A percentile compares a stretch with the other conserved stretches of the same genome.
Evolutionary conservation across 2,113 vertebrate species (phyloP).

Genomic region (Empidonax traillii): DNA sequence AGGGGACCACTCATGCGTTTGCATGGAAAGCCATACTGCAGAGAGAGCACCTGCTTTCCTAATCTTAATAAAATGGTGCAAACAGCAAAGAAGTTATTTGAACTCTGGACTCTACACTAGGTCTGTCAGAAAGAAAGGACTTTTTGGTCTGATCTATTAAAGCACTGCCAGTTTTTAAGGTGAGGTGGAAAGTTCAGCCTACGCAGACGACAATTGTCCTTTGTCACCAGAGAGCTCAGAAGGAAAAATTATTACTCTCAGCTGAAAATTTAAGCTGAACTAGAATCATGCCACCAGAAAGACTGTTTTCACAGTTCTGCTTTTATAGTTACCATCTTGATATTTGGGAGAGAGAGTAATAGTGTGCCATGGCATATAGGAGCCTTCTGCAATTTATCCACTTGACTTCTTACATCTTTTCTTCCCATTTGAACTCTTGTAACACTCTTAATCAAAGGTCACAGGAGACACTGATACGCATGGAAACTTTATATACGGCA

Average conservation of each 20-base stretch:
- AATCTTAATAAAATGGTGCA: background rate
- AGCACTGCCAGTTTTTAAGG: background rate
- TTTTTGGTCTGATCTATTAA: background rate
- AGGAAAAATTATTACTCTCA: background rate
- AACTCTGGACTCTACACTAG: background rate
- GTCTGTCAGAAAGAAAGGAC: background rate
- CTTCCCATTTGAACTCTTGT: background rate
- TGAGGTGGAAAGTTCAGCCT: constrained; percentile 3
- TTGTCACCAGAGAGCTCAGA: background rate
- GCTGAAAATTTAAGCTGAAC: background rate
- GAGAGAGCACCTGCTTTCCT: background rate
- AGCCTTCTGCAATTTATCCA: constrained; percentile 12
- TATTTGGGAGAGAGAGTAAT: background rate
- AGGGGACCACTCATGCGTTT: background rate
- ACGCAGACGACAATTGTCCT: background rate
- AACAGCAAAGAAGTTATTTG: background rate
- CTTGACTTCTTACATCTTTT: constrained; percentile 20
- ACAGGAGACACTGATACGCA: background rate
- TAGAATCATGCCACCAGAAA: background rate
- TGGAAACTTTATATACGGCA: background rate
- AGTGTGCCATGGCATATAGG: background rate
- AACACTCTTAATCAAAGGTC: constrained; percentile 29
- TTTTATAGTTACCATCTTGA: background rate
- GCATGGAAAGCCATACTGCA: background rate
- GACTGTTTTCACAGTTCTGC: background rate